Base-by-base conservation (phyloP, 2,113 vertebrate species). In the Cyanoderma ruficeps region DNA sequence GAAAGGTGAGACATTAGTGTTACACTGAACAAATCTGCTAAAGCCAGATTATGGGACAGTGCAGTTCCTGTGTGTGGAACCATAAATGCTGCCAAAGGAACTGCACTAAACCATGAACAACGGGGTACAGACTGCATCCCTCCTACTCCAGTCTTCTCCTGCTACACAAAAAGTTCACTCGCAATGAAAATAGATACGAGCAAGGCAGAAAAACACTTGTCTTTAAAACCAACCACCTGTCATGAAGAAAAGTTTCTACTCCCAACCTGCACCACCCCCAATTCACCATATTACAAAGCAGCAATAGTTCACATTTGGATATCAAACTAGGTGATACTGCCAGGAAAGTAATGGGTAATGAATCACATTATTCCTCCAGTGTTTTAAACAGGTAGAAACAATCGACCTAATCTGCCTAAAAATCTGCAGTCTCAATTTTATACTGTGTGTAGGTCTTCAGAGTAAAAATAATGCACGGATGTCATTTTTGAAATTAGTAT, bases 331-430 rank as follows among this genome's bases (percentile, higher is more conserved):
- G 18, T 33, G 49, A 86, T 27, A 53, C 37, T 80, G 67, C n/a
- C 83, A 87, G n/a, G 57, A 80, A 79, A 83, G n/a, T 19, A 86
- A 78, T 4, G 17, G 87, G 47, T 15, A 44, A 83, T 39, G 13
- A 74, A 89, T 68, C 80, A 41, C n/a, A 37, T 71, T 75, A 76
- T 87, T 90, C 21, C 33, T 83, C 18, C 17, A 61, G 28, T 74
- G 71, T 63, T 93, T 89, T 67, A 83, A 91, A 85, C 46, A 93
- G 87, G 59, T 65, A 94, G 47, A 87, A 96, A 90, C 30, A 86
- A 85, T 69, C 87, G 24, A 24, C 47, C 23, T 49, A 49, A 49
- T 49, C 17, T 65, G 46, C 46, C 42, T 80, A 85, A 37, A 96
- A 93, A 87, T 67, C 59, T 39, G 74, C 20, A 37, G 14, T 63